These are phyloP conservation scores for Autographa pulchrina DNA, from an alignment of 2,888 invertebrate genomes.

Conservation along the genomic window DNA sequence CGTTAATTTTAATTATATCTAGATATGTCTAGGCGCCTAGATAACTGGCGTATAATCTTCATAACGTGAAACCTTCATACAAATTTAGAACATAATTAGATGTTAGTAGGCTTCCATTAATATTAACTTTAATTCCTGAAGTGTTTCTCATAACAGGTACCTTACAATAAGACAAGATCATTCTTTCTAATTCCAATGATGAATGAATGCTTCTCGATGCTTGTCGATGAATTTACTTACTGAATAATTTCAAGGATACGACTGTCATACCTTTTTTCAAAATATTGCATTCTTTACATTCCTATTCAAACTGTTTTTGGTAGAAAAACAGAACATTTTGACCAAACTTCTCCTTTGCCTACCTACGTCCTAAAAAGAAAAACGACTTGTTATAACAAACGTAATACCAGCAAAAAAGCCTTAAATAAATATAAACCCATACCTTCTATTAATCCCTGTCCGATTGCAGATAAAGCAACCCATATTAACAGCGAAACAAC, in stretches of 20 bases:
- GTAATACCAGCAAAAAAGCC: not conserved
- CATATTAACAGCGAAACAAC: conserved; percentile 25
- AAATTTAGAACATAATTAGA: not conserved
- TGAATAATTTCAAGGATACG: no score
- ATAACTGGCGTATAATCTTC: not conserved
- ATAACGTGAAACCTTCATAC: not conserved
- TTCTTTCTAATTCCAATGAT: no score
- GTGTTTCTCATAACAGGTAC: no score
- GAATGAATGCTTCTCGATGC: no score
- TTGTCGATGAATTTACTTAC: no score
- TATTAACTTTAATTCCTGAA: not conserved
- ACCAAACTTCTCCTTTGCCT: no score
- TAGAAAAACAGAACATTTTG: no score
- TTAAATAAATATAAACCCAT: not conserved
- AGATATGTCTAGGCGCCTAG: not conserved
- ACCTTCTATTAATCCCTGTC: conserved; percentile 17
- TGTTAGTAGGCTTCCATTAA: not conserved
- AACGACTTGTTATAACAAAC: not conserved
- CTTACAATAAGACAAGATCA: no score
- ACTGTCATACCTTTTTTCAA: no score
- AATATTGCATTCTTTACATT: no score
- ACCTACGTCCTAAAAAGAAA: no score
- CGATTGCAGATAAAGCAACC: conserved; percentile 21
- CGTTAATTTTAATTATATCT: not conserved
- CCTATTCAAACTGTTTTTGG: no score